Evolutionary conservation across 2,888 invertebrate genomes (phyloP).

Genomic region (Melieria picta): DNA sequence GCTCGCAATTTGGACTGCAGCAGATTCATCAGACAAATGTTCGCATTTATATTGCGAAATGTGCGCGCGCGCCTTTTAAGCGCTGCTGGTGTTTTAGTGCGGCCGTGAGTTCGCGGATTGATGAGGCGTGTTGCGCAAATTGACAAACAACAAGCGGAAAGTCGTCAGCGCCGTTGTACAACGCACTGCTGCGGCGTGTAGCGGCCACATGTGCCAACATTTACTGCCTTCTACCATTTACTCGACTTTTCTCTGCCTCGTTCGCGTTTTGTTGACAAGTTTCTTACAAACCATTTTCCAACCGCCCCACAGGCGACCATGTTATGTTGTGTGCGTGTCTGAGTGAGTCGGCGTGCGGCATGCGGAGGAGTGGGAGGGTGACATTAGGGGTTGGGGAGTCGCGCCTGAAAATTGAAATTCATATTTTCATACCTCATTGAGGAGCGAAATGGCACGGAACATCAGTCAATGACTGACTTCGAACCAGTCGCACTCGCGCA

Average conservation of each 20-base stretch:
- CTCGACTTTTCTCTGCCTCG: too few species aligned
- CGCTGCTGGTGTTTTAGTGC: background rate
- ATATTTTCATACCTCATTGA: constrained; percentile 56
- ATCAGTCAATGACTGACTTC: background rate
- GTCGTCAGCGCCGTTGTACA: background rate
- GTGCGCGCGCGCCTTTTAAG: background rate
- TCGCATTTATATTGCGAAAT: background rate
- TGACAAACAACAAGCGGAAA: background rate
- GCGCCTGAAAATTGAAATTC: constrained; percentile 32
- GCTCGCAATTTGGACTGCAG: too few species aligned
- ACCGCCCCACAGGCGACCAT: too few species aligned
- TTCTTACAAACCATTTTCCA: too few species aligned
- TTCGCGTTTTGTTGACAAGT: too few species aligned
- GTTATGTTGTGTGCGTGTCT: too few species aligned
- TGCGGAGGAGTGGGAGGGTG: too few species aligned
- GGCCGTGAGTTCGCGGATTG: background rate
- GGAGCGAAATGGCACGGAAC: constrained; percentile 50
- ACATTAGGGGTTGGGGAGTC: too few species aligned
- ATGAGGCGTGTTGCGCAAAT: background rate
- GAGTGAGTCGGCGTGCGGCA: too few species aligned
- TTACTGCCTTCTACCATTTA: too few species aligned
- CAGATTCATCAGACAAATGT: background rate
- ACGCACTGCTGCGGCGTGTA: too few species aligned
- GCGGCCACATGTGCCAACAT: too few species aligned
- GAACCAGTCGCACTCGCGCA: background rate